These are phyloP conservation scores for Danio tinwini DNA, from an alignment of 2,797 vertebrate species.

Conservation along the genomic window DNA sequence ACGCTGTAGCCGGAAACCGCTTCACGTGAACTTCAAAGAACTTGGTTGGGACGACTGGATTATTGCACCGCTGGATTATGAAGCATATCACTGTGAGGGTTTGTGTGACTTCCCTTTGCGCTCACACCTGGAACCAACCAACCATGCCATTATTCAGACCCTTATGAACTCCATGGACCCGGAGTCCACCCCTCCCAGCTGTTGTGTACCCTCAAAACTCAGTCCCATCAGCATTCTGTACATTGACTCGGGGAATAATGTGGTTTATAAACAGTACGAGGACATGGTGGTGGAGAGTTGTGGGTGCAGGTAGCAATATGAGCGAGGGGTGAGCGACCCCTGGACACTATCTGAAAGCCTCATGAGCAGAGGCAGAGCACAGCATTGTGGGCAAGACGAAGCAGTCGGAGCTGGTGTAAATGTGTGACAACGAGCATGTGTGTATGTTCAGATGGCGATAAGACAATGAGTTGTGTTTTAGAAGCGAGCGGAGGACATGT, in stretches of 20 bases:
- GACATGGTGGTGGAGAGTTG: constrained; percentile 90
- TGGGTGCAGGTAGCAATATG: constrained; percentile 86
- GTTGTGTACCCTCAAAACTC: constrained; percentile 87
- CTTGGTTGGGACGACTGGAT: constrained; percentile 91
- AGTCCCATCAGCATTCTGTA: constrained; percentile 90
- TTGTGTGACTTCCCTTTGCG: constrained; percentile 86
- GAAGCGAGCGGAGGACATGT: constrained; percentile 24
- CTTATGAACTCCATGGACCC: constrained; percentile 91
- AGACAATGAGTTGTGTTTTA: constrained; percentile 45
- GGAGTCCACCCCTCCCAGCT: constrained; percentile 84
- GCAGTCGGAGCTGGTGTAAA: constrained; percentile 49
- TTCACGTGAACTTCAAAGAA: constrained; percentile 88
- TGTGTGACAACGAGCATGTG: constrained; percentile 36
- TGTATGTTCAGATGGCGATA: constrained; percentile 35
- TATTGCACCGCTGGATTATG: constrained; percentile 87
- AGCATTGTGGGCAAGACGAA: constrained; percentile 40
- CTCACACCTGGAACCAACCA: constrained; percentile 88
- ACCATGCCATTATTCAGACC: constrained; percentile 90
- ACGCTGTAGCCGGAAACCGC: constrained; percentile 82
- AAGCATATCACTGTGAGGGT: constrained; percentile 87
- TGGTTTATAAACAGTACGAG: constrained; percentile 91
- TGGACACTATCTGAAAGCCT: constrained; percentile 28
- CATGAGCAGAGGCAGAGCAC: constrained; percentile 11
- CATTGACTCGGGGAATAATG: constrained; percentile 88
- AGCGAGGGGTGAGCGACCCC: constrained; percentile 52